Base-by-base conservation (phyloP, 2,113 vertebrate species). In the Monopterus albus region DNA sequence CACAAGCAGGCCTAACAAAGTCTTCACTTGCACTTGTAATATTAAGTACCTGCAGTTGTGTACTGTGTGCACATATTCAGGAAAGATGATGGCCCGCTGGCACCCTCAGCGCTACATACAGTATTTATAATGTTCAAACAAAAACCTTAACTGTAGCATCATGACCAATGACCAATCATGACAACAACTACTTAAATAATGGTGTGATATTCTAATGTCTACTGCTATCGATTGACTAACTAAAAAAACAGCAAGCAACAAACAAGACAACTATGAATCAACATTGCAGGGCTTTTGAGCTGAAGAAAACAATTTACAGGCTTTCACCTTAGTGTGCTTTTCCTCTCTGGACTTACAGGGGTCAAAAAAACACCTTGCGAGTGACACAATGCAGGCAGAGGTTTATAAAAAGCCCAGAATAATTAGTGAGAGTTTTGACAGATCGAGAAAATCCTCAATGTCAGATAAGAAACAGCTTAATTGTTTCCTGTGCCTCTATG, bases 241-340 rank as follows among this genome's bases (percentile, higher is more conserved):
- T 11, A 46, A 4, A 45, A n/a, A 43, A 51, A 28, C 49, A 46
- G 11, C 21, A 15, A 21, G 0, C n/a, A 53, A 29, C 21, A 64
- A 55, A 20, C 5, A 2, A 49, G 20, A 61, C 18, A 33, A 33
- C 13, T 35, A 8, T 57, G 45, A 17, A 50, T n/a, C 31, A 49
- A 59, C 28, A 26, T 53, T 49, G 23, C 0, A 45, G 53, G 14
- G 10, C 15, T 57, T 62, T 47, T 62, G 33, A 60, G 45, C 15
- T 40, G 28, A 43, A 46, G 29, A 65, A 75, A 57, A 58, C 31
- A 12, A 53, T 49, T 40, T 52, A 17, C 28, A 69, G 31, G 2
- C n/a, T 49, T 58, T 58, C 12, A 31, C 13, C 25, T 49, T 4
- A 12, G 5, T 11, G 15, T 17, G 5, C 20, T 50, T 39, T 45